Evolutionary conservation across 1,140 invertebrate species (phyloP), one percentile per base, ranked within the genome.

Genomic region (Homarus americanus): DNA sequence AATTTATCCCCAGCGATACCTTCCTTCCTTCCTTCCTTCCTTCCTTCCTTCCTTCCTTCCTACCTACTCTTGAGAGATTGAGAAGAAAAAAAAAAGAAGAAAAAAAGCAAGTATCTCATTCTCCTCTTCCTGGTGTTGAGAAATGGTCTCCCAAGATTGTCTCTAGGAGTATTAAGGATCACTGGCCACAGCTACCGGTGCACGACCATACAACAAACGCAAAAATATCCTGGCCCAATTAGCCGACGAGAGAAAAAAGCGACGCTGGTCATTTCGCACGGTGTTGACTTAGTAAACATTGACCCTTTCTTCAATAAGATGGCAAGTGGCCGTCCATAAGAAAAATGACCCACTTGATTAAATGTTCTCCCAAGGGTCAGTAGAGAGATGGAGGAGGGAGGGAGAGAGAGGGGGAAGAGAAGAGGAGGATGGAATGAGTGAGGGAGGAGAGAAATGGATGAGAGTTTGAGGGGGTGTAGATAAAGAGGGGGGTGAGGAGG

Each of bases 281-380:
- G 49, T 82, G 79, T 82, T 82, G 79, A 82, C 79, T 20, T 4
- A 63, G 79, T 82, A 82, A 82, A 82, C 53, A 82, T 82, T 82
- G 79, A 82, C 79, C 79, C 79, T 82, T 82, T 82, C 79, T 82
- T 82, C 79, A 82, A 82, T 82, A 82, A 82, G 79, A 63, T 82
- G 79, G 79, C 79, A 36, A 82, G 79, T 63, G 79, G 53, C n/a
- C 79, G 63, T 36, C 79, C 63, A 82, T 82, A 82, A 82, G 79
- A 82, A 82, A 82, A 82, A 82, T 32, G 79, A 32, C 49, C 79
- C 79, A 82, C 79, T 82, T 82, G 79, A 82, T 82, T 82, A 82
- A 82, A 82, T 82, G 63, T 63, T 32, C 79, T 82, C 79, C 12
- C 79, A 63, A 82, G 79, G 53, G 79, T 38, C 79, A 63, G 32